Percentiles rank a stretch among this genome's conserved stretches.
These are phyloP conservation scores for Lichenostomus cassidix DNA, from an alignment of 2,113 vertebrate species.

Conservation along the genomic window DNA sequence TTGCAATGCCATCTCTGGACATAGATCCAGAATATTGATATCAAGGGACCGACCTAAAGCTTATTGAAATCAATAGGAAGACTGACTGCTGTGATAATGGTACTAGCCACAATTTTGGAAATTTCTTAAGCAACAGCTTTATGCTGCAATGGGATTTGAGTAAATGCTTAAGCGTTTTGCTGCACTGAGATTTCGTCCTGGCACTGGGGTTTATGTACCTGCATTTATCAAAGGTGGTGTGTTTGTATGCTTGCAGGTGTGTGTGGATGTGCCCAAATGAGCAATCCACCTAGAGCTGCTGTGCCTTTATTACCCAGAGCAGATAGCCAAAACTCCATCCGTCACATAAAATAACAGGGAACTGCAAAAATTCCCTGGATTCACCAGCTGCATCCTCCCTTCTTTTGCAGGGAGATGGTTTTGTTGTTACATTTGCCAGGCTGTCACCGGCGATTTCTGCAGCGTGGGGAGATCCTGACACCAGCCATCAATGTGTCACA, in stretches of 20 bases:
- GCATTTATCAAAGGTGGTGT: background rate
- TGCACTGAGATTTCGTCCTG: background rate
- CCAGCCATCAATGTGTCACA: background rate
- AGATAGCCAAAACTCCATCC: background rate
- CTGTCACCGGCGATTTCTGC: background rate
- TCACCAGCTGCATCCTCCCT: background rate
- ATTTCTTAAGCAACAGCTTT: conserved; percentile 3
- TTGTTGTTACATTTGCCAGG: background rate
- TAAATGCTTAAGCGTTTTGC: background rate
- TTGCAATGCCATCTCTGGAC: background rate
- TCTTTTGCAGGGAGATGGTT: background rate
- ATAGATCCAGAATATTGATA: background rate
- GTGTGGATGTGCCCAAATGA: background rate
- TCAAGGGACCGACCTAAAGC: background rate
- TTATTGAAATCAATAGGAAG: conserved; percentile 46
- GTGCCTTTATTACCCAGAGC: background rate
- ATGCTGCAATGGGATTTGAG: background rate
- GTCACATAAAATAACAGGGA: background rate
- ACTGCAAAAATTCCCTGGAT: background rate
- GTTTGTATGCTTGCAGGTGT: background rate
- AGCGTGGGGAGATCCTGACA: background rate
- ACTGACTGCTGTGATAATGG: background rate
- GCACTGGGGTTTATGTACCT: background rate
- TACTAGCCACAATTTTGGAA: background rate
- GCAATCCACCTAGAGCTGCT: background rate